A percentile compares a stretch with the other conserved stretches of the same genome.
phyloP scores from a whole-genome alignment of 1,140 invertebrate genomes.

The Drosophila melanogaster region Release_6_plus_ISO1_MT NT_033779.5:18950501-18951000 shows the following conservation, averaged over 20 bases:
- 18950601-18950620: slow-evolving; percentile 98
- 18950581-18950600: slow-evolving; percentile 89
- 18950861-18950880: slow-evolving; percentile 92
- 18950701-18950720: slow-evolving; percentile 93
- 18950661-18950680: slow-evolving; percentile 87
- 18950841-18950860: slow-evolving; percentile 90
- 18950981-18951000: neutral
- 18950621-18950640: slow-evolving; percentile 92
- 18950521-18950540: slow-evolving; percentile 93
- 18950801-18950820: slow-evolving; percentile 92
- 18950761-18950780: slow-evolving; percentile 89
- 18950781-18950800: slow-evolving; percentile 94
- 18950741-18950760: slow-evolving; percentile 85
- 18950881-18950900: slow-evolving; percentile 96
- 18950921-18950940: slow-evolving; percentile 33
- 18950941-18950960: slow-evolving; percentile 44
- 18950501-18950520: slow-evolving; percentile 91
- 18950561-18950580: slow-evolving; percentile 95
- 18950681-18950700: slow-evolving; percentile 87
- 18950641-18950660: slow-evolving; percentile 90
- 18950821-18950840: slow-evolving; percentile 91
- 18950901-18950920: slow-evolving; percentile 85
- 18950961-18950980: slow-evolving; percentile 32
- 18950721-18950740: slow-evolving; percentile 94
- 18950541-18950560: slow-evolving; percentile 98